These are phyloP conservation scores for Dolichoris vasculosae DNA, from an alignment of 1,140 invertebrate species.

Conservation along the genomic window DNA sequence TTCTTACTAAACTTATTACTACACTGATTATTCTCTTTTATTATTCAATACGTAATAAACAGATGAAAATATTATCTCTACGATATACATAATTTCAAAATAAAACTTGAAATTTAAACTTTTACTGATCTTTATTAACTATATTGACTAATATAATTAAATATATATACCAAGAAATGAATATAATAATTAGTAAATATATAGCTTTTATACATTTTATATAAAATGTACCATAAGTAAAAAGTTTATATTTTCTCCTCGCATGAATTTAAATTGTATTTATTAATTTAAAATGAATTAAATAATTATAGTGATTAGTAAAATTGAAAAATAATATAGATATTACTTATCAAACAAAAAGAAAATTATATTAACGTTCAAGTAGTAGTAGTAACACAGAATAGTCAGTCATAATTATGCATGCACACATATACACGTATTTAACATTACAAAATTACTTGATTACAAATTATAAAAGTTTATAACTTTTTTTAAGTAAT, in stretches of 20 bases:
- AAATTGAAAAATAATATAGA: not conserved
- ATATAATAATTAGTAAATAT: too few species aligned
- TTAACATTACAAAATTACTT: not conserved
- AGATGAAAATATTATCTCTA: too few species aligned
- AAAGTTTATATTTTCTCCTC: not conserved
- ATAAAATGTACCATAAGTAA: not conserved
- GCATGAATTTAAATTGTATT: not conserved
- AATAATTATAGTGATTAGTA: not conserved
- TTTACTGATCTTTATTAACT: too few species aligned
- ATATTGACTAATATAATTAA: too few species aligned
- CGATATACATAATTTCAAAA: too few species aligned
- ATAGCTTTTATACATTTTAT: too few species aligned
- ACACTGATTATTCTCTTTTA: too few species aligned
- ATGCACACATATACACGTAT: not conserved
- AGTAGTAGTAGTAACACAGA: not conserved
- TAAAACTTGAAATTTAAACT: too few species aligned
- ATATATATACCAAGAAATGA: too few species aligned
- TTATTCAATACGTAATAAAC: too few species aligned
- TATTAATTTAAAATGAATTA: not conserved
- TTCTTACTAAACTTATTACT: too few species aligned
- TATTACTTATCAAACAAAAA: not conserved
- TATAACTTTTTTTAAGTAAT: too few species aligned
- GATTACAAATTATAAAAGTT: not conserved
- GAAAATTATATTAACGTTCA: not conserved
- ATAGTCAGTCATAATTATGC: not conserved